Evolutionary conservation across 1,140 invertebrate genomes (phyloP).

Genomic region (Marisa cornuarietis): DNA sequence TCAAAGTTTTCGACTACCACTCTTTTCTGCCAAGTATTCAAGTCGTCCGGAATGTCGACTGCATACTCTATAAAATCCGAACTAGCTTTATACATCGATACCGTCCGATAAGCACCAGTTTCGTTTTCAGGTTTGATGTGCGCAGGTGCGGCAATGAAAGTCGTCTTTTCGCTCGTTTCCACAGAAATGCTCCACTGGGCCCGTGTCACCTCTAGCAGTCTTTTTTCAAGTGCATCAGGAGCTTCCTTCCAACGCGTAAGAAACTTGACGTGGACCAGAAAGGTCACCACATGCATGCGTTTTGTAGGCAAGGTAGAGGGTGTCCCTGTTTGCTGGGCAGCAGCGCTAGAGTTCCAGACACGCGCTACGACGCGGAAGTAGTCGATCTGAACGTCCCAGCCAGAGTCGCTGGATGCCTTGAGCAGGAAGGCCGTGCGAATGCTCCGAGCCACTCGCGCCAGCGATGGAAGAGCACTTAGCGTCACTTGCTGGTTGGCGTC

Average conservation of each 20-base stretch:
- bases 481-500: background rate
- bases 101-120: background rate
- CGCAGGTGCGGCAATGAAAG: background rate
- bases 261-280: constrained; percentile 13
- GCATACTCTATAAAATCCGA: background rate
- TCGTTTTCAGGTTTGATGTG: background rate
- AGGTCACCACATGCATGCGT: background rate
- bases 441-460: constrained; percentile 10
- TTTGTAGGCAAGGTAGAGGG: no score
- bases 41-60: background rate
- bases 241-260: constrained; percentile 9
- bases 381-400: constrained; percentile 15
- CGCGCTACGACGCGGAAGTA: constrained; percentile 5
- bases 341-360: background rate
- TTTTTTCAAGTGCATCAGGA: background rate
- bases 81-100: background rate
- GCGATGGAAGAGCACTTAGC: background rate
- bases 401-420: constrained; percentile 1
- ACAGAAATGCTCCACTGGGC: background rate
- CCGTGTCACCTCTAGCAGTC: background rate
- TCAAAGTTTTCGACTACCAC: background rate
- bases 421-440: constrained; percentile 25
- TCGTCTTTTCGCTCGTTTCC: background rate
- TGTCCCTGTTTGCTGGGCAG: no score
- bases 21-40: background rate